A percentile compares a stretch with the other conserved stretches of the same genome.
Evolutionary conservation across 2,888 invertebrate species (phyloP).

Genomic region (Thalpophila matura): DNA sequence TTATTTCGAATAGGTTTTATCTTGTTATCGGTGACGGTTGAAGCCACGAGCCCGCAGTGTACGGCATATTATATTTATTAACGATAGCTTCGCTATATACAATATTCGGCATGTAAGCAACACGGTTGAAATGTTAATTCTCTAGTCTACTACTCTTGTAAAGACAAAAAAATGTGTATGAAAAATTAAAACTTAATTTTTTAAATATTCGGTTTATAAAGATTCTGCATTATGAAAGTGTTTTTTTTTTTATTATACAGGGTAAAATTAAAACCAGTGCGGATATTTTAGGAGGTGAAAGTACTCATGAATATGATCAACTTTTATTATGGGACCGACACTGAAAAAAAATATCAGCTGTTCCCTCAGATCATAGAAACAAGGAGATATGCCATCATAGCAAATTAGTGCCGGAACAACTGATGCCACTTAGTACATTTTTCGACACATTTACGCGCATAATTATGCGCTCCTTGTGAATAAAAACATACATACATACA

Average conservation of each 20-base stretch:
- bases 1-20: conserved; percentile 78
- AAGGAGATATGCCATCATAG: no score
- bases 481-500: no score
- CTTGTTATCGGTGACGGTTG: conserved; percentile 74
- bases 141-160: conserved; percentile 90
- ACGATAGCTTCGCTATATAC: conserved; percentile 79
- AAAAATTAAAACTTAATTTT: conserved; percentile 87
- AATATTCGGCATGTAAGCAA: conserved; percentile 79
- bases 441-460: no score
- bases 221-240: conserved; percentile 83
- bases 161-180: conserved; percentile 88
- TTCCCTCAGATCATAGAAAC: no score
- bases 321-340: no score
- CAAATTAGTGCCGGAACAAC: no score
- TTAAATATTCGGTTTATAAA: conserved; percentile 89
- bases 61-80: conserved; percentile 71
- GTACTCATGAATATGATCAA: no score
- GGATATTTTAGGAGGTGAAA: no score
- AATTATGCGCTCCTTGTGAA: no score
- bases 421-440: no score
- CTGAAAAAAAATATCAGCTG: no score
- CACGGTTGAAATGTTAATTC: conserved; percentile 87
- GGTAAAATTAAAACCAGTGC: no score
- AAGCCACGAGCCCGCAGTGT: conserved; percentile 63
- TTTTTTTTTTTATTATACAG: conserved; percentile 75